Percentiles rank a stretch among this genome's conserved stretches.
phyloP scores from a whole-genome alignment of 2,888 invertebrate species.

The Hyalella azteca region DNA sequence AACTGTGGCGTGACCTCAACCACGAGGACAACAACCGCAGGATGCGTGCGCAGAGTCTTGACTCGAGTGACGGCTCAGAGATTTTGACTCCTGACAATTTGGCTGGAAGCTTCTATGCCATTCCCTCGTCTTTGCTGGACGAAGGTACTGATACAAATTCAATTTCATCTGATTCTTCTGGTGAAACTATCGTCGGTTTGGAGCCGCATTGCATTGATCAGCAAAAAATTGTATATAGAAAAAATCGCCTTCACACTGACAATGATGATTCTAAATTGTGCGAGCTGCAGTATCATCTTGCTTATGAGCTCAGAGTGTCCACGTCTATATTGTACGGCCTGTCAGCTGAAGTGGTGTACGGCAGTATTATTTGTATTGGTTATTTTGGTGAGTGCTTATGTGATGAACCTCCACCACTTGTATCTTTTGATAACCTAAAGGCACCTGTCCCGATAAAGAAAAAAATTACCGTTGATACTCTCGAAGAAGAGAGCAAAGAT shows the following conservation, averaged over 20 bases:
- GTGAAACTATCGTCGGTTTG: background rate
- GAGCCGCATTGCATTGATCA: no score
- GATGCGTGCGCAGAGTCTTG: background rate
- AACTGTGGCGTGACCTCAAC: conserved; percentile 18
- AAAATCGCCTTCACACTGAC: background rate
- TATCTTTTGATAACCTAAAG: background rate
- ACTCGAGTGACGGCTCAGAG: conserved; percentile 13
- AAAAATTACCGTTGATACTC: background rate
- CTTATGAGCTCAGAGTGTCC: background rate
- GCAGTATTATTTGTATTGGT: background rate
- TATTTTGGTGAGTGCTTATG: conserved; percentile 24
- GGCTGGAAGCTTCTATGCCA: background rate
- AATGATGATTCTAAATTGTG: background rate
- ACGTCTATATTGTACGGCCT: background rate
- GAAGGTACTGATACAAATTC: background rate
- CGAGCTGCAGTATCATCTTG: background rate
- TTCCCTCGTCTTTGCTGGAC: background rate
- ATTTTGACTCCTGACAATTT: background rate
- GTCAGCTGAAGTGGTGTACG: background rate
- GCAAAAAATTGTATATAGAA: background rate
- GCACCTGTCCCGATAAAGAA: background rate
- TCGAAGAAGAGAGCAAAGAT: background rate
- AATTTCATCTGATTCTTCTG: conserved; percentile 1
- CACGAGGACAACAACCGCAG: background rate
- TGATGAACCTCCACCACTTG: background rate